These are phyloP conservation scores for Potamarius usumacintae DNA, from an alignment of 2,113 vertebrate species.

Conservation along the genomic window DNA sequence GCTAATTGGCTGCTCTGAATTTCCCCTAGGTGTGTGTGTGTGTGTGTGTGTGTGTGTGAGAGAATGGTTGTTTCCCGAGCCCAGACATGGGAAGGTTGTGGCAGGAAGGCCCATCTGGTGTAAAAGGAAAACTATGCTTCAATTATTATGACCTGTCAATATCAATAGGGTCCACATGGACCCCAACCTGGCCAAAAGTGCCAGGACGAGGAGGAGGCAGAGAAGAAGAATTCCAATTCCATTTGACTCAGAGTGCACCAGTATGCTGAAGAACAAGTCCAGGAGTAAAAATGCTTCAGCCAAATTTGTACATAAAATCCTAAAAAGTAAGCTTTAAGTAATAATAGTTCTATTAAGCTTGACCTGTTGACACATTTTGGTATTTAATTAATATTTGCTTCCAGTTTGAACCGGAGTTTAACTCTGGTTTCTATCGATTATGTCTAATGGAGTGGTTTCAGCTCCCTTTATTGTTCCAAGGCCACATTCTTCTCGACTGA, in stretches of 20 bases:
- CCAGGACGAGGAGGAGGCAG: too few relatives aligned
- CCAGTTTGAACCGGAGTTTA: not conserved
- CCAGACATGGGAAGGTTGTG: too few relatives aligned
- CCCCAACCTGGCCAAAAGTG: too few relatives aligned
- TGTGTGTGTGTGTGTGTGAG: too few relatives aligned
- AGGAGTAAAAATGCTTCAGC: not conserved
- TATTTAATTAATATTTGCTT: not conserved
- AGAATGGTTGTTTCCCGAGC: too few relatives aligned
- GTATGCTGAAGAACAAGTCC: not conserved
- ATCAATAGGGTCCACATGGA: too few relatives aligned
- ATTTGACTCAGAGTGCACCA: not conserved
- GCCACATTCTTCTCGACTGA: slow-evolving; percentile 31
- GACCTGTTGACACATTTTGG: not conserved
- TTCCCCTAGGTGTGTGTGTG: too few relatives aligned
- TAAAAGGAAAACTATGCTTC: too few relatives aligned
- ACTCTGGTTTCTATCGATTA: not conserved
- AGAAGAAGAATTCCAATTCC: too few relatives aligned
- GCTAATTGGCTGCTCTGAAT: too few relatives aligned
- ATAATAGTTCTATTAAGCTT: not conserved
- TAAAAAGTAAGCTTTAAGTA: not conserved
- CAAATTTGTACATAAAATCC: not conserved
- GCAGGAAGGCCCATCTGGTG: too few relatives aligned
- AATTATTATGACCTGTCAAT: too few relatives aligned
- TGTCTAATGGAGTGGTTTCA: not conserved
- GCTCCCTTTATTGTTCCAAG: slow-evolving; percentile 21